Evolutionary conservation across 2,888 invertebrate species (phyloP).

Genomic region (Amphipoea oculea): DNA sequence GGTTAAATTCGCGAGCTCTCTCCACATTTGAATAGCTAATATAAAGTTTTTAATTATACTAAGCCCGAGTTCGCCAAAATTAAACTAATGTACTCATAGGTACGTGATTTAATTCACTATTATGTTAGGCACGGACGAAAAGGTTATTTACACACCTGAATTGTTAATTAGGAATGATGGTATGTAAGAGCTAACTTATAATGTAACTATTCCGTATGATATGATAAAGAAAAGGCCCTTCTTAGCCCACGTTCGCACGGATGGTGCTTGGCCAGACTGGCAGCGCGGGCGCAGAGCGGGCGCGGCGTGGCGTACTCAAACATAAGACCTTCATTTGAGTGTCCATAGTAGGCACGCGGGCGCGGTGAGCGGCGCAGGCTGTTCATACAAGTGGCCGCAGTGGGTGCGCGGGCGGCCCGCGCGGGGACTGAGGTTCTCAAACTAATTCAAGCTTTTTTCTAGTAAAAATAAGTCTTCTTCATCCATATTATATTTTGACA

Average conservation of each 20-base stretch:
- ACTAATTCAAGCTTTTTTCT: too few relatives aligned
- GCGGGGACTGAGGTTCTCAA: too few relatives aligned
- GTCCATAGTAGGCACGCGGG: too few relatives aligned
- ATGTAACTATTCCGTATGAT: background rate
- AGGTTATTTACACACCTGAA: conserved; percentile 22
- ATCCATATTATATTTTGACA: too few relatives aligned
- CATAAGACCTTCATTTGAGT: too few relatives aligned
- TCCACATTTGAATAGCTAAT: conserved; percentile 23
- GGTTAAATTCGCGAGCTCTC: conserved; percentile 3
- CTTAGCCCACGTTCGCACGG: background rate
- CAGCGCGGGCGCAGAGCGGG: too few relatives aligned
- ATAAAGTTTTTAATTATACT: conserved; percentile 37
- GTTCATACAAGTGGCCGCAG: too few relatives aligned
- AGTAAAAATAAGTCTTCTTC: too few relatives aligned
- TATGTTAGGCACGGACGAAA: conserved; percentile 9
- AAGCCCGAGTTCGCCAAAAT: conserved; percentile 22
- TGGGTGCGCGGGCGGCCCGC: too few relatives aligned
- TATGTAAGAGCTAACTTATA: background rate
- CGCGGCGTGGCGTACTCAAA: too few relatives aligned
- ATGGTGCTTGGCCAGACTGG: too few relatives aligned
- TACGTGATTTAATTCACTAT: conserved; percentile 40
- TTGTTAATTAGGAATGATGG: conserved; percentile 24
- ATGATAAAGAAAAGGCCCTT: background rate
- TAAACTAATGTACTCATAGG: conserved; percentile 12
- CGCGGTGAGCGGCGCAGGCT: too few relatives aligned